Conservation (phyloP, 2,888 invertebrate species). For the Camponotus fellah region DNA sequence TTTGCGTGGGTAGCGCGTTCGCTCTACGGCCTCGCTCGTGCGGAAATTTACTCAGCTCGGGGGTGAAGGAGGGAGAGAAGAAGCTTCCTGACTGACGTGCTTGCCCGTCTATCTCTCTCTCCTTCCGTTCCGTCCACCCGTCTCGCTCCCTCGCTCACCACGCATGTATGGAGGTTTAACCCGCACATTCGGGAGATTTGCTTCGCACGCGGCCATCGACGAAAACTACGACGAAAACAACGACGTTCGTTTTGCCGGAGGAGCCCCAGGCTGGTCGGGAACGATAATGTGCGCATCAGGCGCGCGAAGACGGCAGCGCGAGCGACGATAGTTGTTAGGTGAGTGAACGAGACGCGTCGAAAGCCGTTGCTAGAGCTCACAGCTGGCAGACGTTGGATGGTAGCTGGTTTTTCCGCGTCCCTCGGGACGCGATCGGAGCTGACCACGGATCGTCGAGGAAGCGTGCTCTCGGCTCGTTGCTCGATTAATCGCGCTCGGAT, state of each 20-base stretch:
- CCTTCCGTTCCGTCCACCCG: constrained; percentile 72
- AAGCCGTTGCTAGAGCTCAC: constrained; percentile 64
- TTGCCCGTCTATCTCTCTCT: constrained; percentile 76
- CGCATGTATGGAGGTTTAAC: constrained; percentile 71
- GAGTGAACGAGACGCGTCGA: constrained; percentile 69
- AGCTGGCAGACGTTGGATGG: constrained; percentile 73
- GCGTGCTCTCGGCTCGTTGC: not conserved
- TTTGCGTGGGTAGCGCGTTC: not conserved
- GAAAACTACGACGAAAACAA: constrained; percentile 14
- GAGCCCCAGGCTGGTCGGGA: constrained; percentile 31
- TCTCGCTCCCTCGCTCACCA: constrained; percentile 30
- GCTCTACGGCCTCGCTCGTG: constrained; percentile 70
- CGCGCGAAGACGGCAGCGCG: constrained; percentile 72
- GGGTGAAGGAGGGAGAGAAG: constrained; percentile 54
- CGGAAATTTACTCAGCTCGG: constrained; percentile 70
- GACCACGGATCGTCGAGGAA: not conserved
- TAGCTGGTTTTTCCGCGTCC: not conserved
- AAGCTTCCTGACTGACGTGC: constrained; percentile 83
- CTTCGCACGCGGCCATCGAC: constrained; percentile 30
- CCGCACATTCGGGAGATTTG: constrained; percentile 68
- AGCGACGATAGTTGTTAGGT: constrained; percentile 76
- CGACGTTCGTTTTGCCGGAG: constrained; percentile 33
- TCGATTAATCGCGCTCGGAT: not conserved
- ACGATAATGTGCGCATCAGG: constrained; percentile 76
- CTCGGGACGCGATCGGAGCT: not conserved